Base-by-base conservation (phyloP, 2,113 vertebrate species). In the Poeciliopsis turrubarensis region DNA sequence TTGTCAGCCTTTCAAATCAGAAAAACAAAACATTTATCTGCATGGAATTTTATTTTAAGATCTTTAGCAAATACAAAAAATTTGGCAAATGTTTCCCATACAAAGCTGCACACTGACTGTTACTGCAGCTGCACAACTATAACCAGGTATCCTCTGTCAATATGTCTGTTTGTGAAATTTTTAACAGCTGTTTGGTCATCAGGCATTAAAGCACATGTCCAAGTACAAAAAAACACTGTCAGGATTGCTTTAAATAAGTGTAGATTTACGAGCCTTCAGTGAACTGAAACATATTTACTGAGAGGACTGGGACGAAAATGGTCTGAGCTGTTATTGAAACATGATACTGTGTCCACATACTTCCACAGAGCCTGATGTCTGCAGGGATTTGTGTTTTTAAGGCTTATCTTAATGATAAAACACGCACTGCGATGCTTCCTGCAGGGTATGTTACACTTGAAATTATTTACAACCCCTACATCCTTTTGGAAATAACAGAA, bases 251-350 rank as follows among this genome's bases (percentile, higher is more conserved):
- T 57, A 57, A 57, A 57, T 57, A 57, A 57, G 25, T 57, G 25
- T n/a, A 57, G 51, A 57, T 57, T 25, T n/a, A 57, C n/a, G 51
- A 57, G 19, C 51, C 39, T 67, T 39, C 11, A 57, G 29, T 41
- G 12, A 39, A 65, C 1, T 66, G 25, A 39, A 65, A 39, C 32
- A 2, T 57, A 3, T 74, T 60, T 72, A 15, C 25, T 61, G 72
- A 82, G 79, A 74, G 81, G 74, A 32, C 57, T 72, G 66, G 64
- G 19, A 9, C n/a, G 64, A 9, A 77, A 78, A 81, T 29, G 32
- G 79, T 72, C 60, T 81, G 70, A 61, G 75, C 68, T 87, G 84
- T 89, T 87, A 80, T 82, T 90, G 88, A 86, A 90, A 91, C 80
- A 37, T 77, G 87, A 92, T 81, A 74, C 85, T 77, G 84, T 78